Conservation (phyloP, 2,797 vertebrate genomes). For the Crenuchus spilurus region DNA sequence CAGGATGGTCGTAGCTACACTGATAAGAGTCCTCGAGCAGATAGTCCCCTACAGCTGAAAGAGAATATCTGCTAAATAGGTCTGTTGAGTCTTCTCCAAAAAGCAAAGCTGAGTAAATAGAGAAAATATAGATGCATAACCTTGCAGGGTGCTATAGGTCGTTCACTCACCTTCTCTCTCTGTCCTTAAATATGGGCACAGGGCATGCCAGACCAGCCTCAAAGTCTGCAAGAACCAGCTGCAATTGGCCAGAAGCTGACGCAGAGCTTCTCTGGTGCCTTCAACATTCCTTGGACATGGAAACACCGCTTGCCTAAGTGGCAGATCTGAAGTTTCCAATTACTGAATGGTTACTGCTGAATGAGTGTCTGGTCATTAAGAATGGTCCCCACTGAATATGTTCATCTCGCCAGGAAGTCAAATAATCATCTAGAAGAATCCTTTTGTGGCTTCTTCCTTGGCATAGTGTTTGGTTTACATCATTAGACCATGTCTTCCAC, state of each 20-base stretch:
- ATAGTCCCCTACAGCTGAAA: too few relatives aligned
- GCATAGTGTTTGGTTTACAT: neutral
- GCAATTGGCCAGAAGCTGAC: slow-evolving; percentile 61
- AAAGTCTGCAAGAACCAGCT: neutral
- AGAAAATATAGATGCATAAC: slow-evolving; percentile 55
- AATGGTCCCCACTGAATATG: slow-evolving; percentile 1
- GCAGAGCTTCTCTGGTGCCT: slow-evolving; percentile 39
- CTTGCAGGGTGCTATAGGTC: slow-evolving; percentile 51
- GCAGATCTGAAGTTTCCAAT: slow-evolving; percentile 52
- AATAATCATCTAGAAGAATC: slow-evolving; percentile 64
- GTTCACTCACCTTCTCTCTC: slow-evolving; percentile 13
- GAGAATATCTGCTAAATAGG: too few relatives aligned
- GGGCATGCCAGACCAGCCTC: neutral
- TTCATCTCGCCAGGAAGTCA: slow-evolving; percentile 51
- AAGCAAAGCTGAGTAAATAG: neutral
- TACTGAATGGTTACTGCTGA: slow-evolving; percentile 44
- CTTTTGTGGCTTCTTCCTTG: slow-evolving; percentile 10
- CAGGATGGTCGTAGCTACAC: neutral
- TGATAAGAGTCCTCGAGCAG: too few relatives aligned
- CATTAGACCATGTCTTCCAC: neutral
- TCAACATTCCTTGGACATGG: slow-evolving; percentile 72
- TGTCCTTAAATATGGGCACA: slow-evolving; percentile 65
- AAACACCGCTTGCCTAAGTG: slow-evolving; percentile 60
- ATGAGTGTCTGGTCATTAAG: slow-evolving; percentile 38
- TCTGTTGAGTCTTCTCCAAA: too few relatives aligned